phyloP scores from a whole-genome alignment of 92 coral and sea anemone genomes.

The Meandrina meandrites region DNA sequence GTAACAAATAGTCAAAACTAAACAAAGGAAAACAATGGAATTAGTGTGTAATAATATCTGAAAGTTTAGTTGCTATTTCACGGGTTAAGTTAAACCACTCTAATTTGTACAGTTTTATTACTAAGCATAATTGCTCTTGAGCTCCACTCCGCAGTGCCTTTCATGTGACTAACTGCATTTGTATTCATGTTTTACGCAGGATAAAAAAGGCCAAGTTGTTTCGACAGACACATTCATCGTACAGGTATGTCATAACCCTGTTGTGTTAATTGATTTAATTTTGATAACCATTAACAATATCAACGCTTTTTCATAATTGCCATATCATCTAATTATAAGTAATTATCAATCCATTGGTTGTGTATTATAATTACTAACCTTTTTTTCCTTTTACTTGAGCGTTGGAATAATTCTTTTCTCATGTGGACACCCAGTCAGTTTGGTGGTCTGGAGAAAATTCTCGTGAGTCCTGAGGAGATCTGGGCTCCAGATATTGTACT shows the following conservation, averaged over 20 bases:
- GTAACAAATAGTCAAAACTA: too few relatives aligned
- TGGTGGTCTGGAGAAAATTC: conserved; percentile 9
- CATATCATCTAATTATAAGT: too few relatives aligned
- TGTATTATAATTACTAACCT: not conserved
- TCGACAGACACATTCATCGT: not conserved
- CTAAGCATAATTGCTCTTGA: too few relatives aligned
- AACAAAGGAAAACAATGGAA: too few relatives aligned
- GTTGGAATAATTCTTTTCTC: conserved; percentile 14
- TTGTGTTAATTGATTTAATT: too few relatives aligned
- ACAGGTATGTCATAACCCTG: not conserved
- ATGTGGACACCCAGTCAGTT: conserved; percentile 7
- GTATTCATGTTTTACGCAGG: not conserved
- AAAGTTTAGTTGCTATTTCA: too few relatives aligned
- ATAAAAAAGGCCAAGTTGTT: not conserved
- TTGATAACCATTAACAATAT: too few relatives aligned
- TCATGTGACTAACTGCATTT: not conserved
- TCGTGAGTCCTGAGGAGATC: conserved; percentile 5
- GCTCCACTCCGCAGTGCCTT: not conserved
- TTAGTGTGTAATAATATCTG: too few relatives aligned
- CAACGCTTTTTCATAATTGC: too few relatives aligned
- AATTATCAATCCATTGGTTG: not conserved
- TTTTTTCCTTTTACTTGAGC: not conserved
- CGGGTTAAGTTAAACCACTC: too few relatives aligned
- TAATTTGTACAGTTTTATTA: too few relatives aligned
- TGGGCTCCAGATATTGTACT: conserved; percentile 13